phyloP scores from a whole-genome alignment of 23 tunicate species.

The Phallusia fumigata region DNA sequence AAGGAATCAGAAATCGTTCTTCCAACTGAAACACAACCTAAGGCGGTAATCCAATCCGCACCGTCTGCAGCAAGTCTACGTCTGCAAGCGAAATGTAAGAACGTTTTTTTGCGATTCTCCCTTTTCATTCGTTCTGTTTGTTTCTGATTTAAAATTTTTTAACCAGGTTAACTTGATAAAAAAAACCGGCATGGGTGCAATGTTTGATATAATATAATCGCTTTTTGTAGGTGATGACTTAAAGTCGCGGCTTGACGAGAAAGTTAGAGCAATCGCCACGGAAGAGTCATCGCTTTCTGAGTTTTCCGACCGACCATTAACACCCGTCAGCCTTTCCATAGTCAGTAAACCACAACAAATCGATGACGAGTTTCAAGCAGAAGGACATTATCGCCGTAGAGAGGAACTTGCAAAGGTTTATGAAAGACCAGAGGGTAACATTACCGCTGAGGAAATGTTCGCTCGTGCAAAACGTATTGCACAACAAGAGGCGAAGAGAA shows the following conservation, averaged over 20 bases:
- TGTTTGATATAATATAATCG: no score
- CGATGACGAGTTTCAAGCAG: background rate
- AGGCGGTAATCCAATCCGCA: no score
- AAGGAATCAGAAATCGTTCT: no score
- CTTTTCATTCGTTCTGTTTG: no score
- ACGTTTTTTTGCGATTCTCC: no score
- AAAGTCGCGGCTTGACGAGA: background rate
- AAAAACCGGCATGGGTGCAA: no score
- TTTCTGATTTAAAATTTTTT: no score
- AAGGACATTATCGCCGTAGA: background rate
- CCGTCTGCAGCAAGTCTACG: no score
- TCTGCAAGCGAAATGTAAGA: no score
- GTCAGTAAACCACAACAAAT: conserved; percentile 7
- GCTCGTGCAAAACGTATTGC: background rate
- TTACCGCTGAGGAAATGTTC: background rate
- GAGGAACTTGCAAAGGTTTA: no score
- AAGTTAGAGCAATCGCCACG: background rate
- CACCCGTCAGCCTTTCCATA: background rate
- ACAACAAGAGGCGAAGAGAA: background rate
- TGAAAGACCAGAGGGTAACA: background rate
- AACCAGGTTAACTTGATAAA: no score
- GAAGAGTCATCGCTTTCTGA: background rate
- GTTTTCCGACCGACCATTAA: background rate
- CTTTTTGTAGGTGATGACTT: background rate
- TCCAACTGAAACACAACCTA: no score